These are phyloP conservation scores for Euzetes globulus DNA, from an alignment of 2,888 invertebrate genomes.

Conservation along the genomic window DNA sequence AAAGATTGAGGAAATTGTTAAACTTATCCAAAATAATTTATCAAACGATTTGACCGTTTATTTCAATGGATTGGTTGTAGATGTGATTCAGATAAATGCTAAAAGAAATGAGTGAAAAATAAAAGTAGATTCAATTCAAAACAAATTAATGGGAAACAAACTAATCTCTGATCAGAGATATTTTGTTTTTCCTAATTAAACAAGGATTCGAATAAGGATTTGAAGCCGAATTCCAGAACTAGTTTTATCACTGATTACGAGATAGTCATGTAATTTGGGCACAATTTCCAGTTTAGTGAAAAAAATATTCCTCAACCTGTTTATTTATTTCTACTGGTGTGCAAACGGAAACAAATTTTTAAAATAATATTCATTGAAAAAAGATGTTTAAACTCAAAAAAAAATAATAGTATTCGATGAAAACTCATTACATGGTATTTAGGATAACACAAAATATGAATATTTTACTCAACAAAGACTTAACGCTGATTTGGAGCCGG, in stretches of 20 bases:
- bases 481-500: conserved; percentile 6
- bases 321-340: background rate
- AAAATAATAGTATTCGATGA: background rate
- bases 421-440: conserved; percentile 8
- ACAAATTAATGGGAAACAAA: background rate
- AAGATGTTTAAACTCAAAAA: background rate
- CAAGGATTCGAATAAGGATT: conserved; percentile 19
- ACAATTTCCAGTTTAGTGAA: background rate
- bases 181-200: conserved; percentile 23
- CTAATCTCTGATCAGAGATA: conserved; percentile 3
- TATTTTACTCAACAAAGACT: background rate
- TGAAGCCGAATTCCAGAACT: background rate
- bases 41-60: no score
- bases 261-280: conserved; percentile 5
- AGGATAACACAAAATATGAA: background rate
- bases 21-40: no score
- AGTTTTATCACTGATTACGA: background rate
- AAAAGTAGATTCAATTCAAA: background rate
- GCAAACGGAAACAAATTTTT: background rate
- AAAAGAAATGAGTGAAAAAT: background rate
- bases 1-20: no score
- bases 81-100: background rate
- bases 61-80: no score
- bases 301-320: background rate
- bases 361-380: background rate